These are phyloP conservation scores for Anser cygnoides DNA, from an alignment of 2,113 vertebrate genomes.

Conservation along the genomic window DNA sequence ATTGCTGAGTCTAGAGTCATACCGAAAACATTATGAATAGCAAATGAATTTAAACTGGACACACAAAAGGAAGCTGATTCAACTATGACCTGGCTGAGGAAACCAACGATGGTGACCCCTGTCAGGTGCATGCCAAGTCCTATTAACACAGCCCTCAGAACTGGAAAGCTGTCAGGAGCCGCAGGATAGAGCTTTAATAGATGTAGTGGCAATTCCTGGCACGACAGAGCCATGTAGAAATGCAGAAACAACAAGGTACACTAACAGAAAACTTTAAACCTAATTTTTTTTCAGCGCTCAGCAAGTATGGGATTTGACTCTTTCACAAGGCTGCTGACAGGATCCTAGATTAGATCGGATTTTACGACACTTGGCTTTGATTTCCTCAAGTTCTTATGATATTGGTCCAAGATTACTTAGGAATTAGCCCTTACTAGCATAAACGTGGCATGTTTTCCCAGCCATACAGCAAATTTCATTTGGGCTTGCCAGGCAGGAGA, in stretches of 20 bases:
- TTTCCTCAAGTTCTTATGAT: not conserved
- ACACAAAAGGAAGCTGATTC: not conserved
- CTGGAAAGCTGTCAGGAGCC: not conserved
- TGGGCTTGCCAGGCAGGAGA: not conserved
- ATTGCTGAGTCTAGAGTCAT: constrained; percentile 22
- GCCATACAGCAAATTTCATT: not conserved
- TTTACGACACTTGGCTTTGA: not conserved
- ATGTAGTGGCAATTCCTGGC: not conserved
- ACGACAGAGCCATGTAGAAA: not conserved
- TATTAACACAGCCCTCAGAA: not conserved
- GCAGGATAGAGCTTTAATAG: not conserved
- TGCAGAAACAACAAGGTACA: not conserved
- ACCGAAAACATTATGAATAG: not conserved
- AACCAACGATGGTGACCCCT: not conserved
- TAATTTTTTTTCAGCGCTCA: not conserved
- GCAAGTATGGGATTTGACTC: not conserved
- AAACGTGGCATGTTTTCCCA: not conserved
- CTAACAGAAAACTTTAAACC: not conserved
- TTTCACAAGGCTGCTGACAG: constrained; percentile 1
- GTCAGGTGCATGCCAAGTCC: not conserved
- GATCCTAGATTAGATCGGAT: constrained; percentile 10
- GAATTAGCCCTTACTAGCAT: not conserved
- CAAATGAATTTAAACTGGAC: not conserved
- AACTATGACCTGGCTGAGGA: not conserved
- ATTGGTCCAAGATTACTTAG: not conserved